phyloP scores from a whole-genome alignment of 2,797 vertebrate species.

The Coluber constrictor region DNA sequence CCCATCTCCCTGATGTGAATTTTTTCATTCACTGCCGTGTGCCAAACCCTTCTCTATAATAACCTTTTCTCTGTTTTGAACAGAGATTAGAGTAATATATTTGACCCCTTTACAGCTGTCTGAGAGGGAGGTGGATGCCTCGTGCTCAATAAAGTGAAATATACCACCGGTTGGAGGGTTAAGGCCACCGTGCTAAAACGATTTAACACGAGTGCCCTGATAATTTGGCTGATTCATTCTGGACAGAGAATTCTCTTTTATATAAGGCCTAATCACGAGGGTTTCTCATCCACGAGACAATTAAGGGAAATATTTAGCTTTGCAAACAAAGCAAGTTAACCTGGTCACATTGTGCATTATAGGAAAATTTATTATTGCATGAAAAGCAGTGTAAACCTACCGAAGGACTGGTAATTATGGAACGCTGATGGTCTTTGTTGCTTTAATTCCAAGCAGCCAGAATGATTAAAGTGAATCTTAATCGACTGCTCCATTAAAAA shows the following conservation, averaged over 20 bases:
- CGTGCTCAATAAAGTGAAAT: constrained; percentile 78
- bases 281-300: constrained; percentile 69
- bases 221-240: constrained; percentile 65
- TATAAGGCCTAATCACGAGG: constrained; percentile 66
- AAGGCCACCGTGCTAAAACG: constrained; percentile 76
- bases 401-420: constrained; percentile 98
- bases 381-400: constrained; percentile 97
- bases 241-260: constrained; percentile 32
- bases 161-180: constrained; percentile 75
- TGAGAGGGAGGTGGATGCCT: constrained; percentile 74
- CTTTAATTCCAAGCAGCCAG: constrained; percentile 95
- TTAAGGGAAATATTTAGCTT: constrained; percentile 78
- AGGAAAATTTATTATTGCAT: constrained; percentile 92
- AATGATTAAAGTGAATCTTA: constrained; percentile 99
- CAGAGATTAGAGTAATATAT: constrained; percentile 82
- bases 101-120: constrained; percentile 78
- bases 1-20: constrained; percentile 73
- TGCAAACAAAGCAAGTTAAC: constrained; percentile 77
- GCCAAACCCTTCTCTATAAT: constrained; percentile 71
- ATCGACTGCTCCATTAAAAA: constrained; percentile 99
- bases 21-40: constrained; percentile 74
- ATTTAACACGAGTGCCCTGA: constrained; percentile 69
- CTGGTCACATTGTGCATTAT: constrained; percentile 79
- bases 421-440: constrained; percentile 94
- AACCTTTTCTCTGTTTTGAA: constrained; percentile 81